A percentile compares a stretch with the other conserved stretches of the same genome.
phyloP scores from a whole-genome alignment of 2,888 invertebrate species.

The Lathronympha strigana region DNA sequence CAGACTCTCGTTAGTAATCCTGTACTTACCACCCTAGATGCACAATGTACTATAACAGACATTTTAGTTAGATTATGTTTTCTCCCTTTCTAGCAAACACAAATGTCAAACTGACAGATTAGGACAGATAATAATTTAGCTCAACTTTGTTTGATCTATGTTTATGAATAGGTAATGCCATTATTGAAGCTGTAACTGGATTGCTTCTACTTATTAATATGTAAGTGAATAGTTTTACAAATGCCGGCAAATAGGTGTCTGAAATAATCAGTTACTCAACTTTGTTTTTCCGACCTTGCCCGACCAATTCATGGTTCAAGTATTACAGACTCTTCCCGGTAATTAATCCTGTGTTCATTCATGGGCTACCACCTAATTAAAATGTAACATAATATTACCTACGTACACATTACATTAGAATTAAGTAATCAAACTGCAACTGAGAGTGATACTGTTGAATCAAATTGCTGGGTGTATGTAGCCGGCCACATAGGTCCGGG shows the following conservation, averaged over 20 bases:
- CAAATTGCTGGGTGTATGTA: not conserved
- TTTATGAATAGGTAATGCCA: too few relatives aligned
- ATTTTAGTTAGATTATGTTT: too few relatives aligned
- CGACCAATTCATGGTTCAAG: slow-evolving; percentile 13
- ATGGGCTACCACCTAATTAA: slow-evolving; percentile 11
- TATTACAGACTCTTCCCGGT: slow-evolving; percentile 5
- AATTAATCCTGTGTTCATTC: slow-evolving; percentile 6
- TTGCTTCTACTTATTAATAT: not conserved
- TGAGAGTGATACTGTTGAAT: not conserved
- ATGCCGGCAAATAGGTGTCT: not conserved
- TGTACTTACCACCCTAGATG: too few relatives aligned
- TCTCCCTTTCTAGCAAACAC: too few relatives aligned
- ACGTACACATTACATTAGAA: too few relatives aligned
- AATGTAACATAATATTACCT: not conserved
- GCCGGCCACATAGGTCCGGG: too few relatives aligned
- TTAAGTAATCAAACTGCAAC: not conserved
- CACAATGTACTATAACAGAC: too few relatives aligned
- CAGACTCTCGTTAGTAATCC: too few relatives aligned
- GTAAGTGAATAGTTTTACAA: slow-evolving; percentile 13
- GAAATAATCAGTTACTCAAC: not conserved
- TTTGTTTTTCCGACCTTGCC: slow-evolving; percentile 12
- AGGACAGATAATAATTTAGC: too few relatives aligned
- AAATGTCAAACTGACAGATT: too few relatives aligned
- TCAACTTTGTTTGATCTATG: too few relatives aligned
- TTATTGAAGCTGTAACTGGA: too few relatives aligned